A percentile compares a stretch with the other conserved stretches of the same genome.
Conservation (phyloP, 2,797 vertebrate species). For the Xenopus petersii region DNA sequence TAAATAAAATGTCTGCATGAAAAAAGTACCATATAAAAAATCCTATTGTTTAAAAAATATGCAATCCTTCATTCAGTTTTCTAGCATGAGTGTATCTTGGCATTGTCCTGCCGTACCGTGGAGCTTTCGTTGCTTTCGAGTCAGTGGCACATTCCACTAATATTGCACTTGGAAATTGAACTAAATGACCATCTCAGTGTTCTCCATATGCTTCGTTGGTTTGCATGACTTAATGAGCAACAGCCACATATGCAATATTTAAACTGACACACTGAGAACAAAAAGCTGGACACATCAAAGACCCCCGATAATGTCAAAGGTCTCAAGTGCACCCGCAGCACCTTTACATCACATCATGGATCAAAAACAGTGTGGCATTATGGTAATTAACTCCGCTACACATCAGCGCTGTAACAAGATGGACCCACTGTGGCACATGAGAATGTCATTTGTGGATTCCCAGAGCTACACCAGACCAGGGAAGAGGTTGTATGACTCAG, state of each 20-base stretch:
- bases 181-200: constrained; percentile 62
- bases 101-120: constrained; percentile 68
- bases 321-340: constrained; percentile 69
- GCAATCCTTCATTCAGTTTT: constrained; percentile 72
- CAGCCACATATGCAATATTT: constrained; percentile 69
- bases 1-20: constrained; percentile 78
- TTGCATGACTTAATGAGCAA: constrained; percentile 66
- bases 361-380: constrained; percentile 70
- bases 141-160: constrained; percentile 79
- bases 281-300: constrained; percentile 70
- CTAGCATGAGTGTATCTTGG: constrained; percentile 72
- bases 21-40: constrained; percentile 59
- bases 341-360: constrained; percentile 67
- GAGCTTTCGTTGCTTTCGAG: constrained; percentile 69
- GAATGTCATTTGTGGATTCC: constrained; percentile 73
- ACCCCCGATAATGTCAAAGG: constrained; percentile 65
- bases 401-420: constrained; percentile 64
- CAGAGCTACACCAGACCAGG: constrained; percentile 61
- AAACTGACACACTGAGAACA: constrained; percentile 70
- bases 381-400: constrained; percentile 68
- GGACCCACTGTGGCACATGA: constrained; percentile 69
- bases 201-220: constrained; percentile 69
- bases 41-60: constrained; percentile 79
- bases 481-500: constrained; percentile 65
- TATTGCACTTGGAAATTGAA: constrained; percentile 78